Evolutionary conservation across 2,113 vertebrate genomes (phyloP), one percentile per base, ranked within the genome.

Genomic region (Platysternon megacephalum): DNA sequence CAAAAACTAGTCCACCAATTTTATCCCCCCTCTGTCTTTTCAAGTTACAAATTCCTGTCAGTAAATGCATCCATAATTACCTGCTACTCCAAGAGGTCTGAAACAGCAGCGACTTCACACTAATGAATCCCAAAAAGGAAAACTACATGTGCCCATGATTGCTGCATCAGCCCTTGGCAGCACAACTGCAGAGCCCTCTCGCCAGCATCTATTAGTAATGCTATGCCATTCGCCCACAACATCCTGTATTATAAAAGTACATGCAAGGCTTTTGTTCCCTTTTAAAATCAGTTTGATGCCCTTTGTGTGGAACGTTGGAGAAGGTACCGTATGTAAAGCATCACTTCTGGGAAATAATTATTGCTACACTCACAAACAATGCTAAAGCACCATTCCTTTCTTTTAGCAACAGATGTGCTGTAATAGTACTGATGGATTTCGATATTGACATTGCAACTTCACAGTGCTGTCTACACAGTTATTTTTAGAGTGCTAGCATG

Each of bases 111-210:
- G 89, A 93, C 53, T 52, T 68, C 53, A 93, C 79, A 82, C 86
- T 95, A 94, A 94, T 52, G 82, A 96, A 84, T 87, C 72, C 91
- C 91, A 39, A 93, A 81, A 92, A 94, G 79, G 82, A 58, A 39
- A 87, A n/a, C 90, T 44, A 8, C 51, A 48, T 78, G 86, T 88
- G 81, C 85, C 46, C 24, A 46, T 74, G 46, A 80, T 83, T 42
- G 39, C 61, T 44, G 12, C 35, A 55, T 86, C 72, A 92, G 91
- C 29, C 86, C 14, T 21, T 74, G 78, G 52, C 84, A 82, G 35
- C 68, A 52, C 87, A 91, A 79, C 11, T 79, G 51, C 44, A 11
- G 24, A 29, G 44, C 84, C 85, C 56, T 32, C 35, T 48, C 89
- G 72, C 93, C 84, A 93, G 90, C 53, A 84, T 29, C 42, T 94